These are phyloP conservation scores for Drosophila santomea DNA, from an alignment of 1,140 invertebrate species.

Conservation along the genomic window DNA sequence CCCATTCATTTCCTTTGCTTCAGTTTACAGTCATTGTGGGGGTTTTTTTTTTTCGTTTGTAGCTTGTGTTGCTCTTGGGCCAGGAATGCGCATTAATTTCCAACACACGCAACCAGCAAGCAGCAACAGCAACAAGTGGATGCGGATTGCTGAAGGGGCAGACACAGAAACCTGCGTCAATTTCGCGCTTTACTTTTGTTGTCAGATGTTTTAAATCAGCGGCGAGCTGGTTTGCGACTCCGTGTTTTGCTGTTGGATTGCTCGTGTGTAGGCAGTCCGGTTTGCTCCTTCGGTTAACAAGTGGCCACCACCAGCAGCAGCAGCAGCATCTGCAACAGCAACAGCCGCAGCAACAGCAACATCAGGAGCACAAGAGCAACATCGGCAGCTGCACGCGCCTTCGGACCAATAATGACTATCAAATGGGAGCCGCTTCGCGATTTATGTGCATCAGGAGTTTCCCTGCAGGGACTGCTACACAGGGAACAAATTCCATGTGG, in stretches of 20 bases:
- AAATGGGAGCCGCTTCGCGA: slow-evolving; percentile 77
- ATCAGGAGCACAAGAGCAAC: slow-evolving; percentile 22
- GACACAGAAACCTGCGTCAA: slow-evolving; percentile 74
- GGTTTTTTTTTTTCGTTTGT: not conserved
- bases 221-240: slow-evolving; percentile 47
- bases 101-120: slow-evolving; percentile 41
- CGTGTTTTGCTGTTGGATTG: slow-evolving; percentile 12
- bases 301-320: slow-evolving; percentile 62
- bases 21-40: slow-evolving; percentile 11
- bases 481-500: not conserved
- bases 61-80: slow-evolving; percentile 14
- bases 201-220: slow-evolving; percentile 82
- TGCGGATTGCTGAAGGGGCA: slow-evolving; percentile 15
- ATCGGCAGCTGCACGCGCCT: slow-evolving; percentile 71
- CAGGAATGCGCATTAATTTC: slow-evolving; percentile 54
- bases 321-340: slow-evolving; percentile 9
- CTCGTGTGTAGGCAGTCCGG: slow-evolving; percentile 72
- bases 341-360: not conserved
- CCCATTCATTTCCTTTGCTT: slow-evolving; percentile 32
- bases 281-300: slow-evolving; percentile 81
- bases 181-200: slow-evolving; percentile 83
- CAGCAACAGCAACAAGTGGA: slow-evolving; percentile 29
- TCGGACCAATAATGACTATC: slow-evolving; percentile 75
- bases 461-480: slow-evolving; percentile 5
- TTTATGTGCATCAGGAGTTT: slow-evolving; percentile 72